Conservation (phyloP, 2,113 vertebrate genomes). For the Cinclus mexicanus region DNA sequence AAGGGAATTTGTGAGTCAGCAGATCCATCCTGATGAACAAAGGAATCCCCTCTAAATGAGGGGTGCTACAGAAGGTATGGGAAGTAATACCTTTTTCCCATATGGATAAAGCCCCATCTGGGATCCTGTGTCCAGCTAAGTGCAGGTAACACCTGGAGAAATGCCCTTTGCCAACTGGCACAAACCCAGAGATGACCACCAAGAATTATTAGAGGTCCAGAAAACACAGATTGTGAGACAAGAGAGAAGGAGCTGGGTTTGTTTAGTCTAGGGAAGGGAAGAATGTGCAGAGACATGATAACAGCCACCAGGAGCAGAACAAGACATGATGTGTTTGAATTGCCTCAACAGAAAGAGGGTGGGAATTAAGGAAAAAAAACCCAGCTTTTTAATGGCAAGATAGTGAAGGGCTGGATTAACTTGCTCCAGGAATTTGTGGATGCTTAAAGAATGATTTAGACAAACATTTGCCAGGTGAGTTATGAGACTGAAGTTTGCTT, state of each 20-base stretch:
- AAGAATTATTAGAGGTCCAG: not conserved
- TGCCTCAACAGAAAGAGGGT: not conserved
- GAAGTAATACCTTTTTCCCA: not conserved
- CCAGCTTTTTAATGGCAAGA: not conserved
- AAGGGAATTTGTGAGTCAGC: not conserved
- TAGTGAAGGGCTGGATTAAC: slow-evolving; percentile 19
- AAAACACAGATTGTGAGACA: not conserved
- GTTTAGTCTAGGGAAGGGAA: slow-evolving; percentile 49
- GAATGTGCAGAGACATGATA: slow-evolving; percentile 25
- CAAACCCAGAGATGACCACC: not conserved
- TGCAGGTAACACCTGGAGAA: not conserved
- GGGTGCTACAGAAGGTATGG: not conserved
- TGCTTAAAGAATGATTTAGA: not conserved
- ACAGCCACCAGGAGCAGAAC: not conserved
- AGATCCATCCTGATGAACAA: not conserved
- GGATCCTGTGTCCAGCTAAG: not conserved
- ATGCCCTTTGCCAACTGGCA: not conserved
- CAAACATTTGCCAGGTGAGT: slow-evolving; percentile 23
- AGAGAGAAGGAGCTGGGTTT: not conserved
- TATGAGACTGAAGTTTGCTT: not conserved
- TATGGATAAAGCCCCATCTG: not conserved
- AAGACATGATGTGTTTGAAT: slow-evolving; percentile 12
- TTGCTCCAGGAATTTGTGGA: not conserved
- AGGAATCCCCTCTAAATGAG: not conserved
- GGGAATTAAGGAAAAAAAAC: not conserved